Base-by-base conservation (phyloP, 2,888 invertebrate genomes). In the Copidosoma aretas region DNA sequence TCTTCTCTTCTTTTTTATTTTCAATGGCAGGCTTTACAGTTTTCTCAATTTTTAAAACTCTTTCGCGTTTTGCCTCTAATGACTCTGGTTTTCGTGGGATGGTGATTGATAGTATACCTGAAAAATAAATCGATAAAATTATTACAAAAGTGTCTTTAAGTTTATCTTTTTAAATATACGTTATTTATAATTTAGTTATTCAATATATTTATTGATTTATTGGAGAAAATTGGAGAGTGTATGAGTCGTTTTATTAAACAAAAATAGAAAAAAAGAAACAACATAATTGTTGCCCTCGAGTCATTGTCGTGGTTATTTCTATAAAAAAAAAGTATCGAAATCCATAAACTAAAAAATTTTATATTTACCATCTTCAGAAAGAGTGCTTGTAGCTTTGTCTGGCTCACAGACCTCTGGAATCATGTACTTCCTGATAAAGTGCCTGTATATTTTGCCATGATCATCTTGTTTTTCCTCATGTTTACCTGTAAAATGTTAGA, bases 401-500 rank as follows among this genome's bases (percentile, higher is more conserved):
- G 91, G 88, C 64, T 93, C 90, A 64, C 85, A 85, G 61, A 86
- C 78, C 4, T 80, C 78, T 4, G 81, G 81, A 17, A 82, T 72
- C 58, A 77, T 69, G 60, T 81, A 82, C 25, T 79, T 80, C 52
- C 80, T 73, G 8, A 77, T 58, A 67, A 82, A 82, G 39, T 81
- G 81, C 25, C 81, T 75, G 0, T 79, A 75, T 0, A 81, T 74
- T 5, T 73, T 73, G 12, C 81, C 80, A 62, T 93, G 93, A 76
- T 94, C 93, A 80, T 94, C 94, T 74, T 89, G 90, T 74, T 91
- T 91, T 81, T 94, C 93, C 79, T 93, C 93, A 81, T 94, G 94
- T 81, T 91, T 69, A 17, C 69, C 69, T 69, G 43, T 41, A 67
- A 71, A 49, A 0, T 43, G 0, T 49, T 49, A 43, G 19, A 21